Evolutionary conservation across 1,140 invertebrate species (phyloP).

Genomic region (Pentalonia nigronervosa): DNA sequence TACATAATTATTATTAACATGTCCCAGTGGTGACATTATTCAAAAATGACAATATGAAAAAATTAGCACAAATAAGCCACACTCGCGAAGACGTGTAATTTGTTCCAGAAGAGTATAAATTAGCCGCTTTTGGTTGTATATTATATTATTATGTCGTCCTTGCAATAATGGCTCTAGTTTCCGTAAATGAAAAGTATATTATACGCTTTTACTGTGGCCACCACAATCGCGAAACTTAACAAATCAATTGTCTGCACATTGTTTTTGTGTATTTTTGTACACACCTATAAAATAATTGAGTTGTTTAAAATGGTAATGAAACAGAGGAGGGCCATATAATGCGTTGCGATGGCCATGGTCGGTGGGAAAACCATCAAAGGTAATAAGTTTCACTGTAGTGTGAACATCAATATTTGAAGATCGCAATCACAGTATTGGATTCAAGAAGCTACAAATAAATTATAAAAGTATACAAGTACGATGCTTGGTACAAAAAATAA

Average conservation of each 20-base stretch:
- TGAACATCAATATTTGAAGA: neutral
- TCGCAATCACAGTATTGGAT: neutral
- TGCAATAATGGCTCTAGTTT: neutral
- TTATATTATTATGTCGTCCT: constrained; percentile 34
- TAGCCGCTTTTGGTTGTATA: neutral
- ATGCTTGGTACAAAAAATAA: neutral
- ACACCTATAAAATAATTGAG: constrained; percentile 14
- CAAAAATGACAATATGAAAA: constrained; percentile 46
- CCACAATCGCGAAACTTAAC: constrained; percentile 18
- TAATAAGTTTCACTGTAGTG: neutral
- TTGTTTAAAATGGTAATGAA: constrained; percentile 34
- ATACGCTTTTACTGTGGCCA: neutral
- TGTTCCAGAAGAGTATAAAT: constrained; percentile 37
- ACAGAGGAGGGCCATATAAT: neutral
- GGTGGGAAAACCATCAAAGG: neutral
- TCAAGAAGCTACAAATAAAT: neutral
- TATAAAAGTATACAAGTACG: neutral
- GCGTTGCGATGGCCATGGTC: neutral
- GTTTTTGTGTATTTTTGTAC: constrained; percentile 5
- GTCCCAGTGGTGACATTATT: neutral
- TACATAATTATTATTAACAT: constrained; percentile 44
- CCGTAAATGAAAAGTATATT: constrained; percentile 20
- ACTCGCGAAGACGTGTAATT: constrained; percentile 24
- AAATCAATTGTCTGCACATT: constrained; percentile 28
- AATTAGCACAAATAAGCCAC: constrained; percentile 38